phyloP scores from a whole-genome alignment of 2,888 invertebrate genomes.

The Drosophila crucigera region DNA sequence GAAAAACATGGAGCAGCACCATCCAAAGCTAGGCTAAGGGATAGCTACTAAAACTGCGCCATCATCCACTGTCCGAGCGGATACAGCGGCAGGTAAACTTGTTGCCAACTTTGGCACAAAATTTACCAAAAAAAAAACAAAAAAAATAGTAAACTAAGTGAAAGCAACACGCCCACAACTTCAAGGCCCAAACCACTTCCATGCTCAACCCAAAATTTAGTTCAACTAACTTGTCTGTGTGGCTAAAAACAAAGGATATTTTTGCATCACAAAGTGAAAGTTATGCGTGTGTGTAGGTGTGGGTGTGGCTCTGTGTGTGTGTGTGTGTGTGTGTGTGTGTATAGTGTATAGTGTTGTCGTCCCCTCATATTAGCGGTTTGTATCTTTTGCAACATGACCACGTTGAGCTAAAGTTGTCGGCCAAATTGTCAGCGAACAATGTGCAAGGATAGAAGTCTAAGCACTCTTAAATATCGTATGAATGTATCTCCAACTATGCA shows the following conservation, averaged over 20 bases:
- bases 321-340: constrained; percentile 10
- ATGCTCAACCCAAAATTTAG: not conserved
- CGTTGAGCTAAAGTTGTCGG: constrained; percentile 47
- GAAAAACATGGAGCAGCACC: constrained; percentile 47
- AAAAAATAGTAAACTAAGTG: constrained; percentile 65
- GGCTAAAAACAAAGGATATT: constrained; percentile 59
- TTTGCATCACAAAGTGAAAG: constrained; percentile 76
- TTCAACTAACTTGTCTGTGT: constrained; percentile 28
- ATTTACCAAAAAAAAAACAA: constrained; percentile 49
- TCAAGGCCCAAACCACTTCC: not conserved
- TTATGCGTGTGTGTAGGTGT: constrained; percentile 33
- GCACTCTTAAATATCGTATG: constrained; percentile 11
- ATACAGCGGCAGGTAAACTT: constrained; percentile 60
- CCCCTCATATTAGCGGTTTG: constrained; percentile 70
- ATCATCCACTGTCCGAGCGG: constrained; percentile 39
- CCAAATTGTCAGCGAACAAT: constrained; percentile 61
- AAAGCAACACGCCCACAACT: constrained; percentile 48
- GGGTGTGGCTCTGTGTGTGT: constrained; percentile 1
- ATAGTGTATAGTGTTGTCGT: constrained; percentile 29
- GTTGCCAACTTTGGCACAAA: constrained; percentile 54
- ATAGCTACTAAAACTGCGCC: constrained; percentile 39
- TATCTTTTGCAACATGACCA: constrained; percentile 58
- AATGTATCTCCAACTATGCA: constrained; percentile 22
- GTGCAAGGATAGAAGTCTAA: constrained; percentile 30
- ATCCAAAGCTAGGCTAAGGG: not conserved